These are phyloP conservation scores for Gymnocypris eckloni DNA, from an alignment of 2,797 vertebrate species.

Conservation along the genomic window DNA sequence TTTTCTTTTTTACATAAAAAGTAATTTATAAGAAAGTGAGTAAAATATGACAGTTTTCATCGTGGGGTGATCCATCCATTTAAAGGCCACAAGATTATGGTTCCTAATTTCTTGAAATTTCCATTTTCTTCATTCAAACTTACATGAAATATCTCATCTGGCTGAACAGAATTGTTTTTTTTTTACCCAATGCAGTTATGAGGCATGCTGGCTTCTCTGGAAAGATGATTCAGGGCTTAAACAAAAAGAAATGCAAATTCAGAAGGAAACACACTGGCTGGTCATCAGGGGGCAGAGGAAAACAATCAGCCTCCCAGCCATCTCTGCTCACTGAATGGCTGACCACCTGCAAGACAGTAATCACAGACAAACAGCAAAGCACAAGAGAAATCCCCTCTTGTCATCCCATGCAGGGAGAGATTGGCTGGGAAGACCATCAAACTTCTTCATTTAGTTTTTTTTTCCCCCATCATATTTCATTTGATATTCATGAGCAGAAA, in stretches of 20 bases:
- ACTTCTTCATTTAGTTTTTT: background rate
- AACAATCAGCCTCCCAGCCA: conserved; percentile 36
- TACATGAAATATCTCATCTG: conserved; percentile 8
- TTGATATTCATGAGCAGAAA: conserved; percentile 36
- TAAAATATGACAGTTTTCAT: background rate
- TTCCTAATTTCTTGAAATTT: too few relatives aligned
- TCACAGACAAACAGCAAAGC: conserved; percentile 37
- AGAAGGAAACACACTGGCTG: background rate
- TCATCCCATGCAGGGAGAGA: background rate
- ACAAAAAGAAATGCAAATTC: conserved; percentile 38
- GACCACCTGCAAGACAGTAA: conserved; percentile 45
- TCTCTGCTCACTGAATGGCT: conserved; percentile 20
- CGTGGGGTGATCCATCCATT: background rate
- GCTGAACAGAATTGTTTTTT: background rate
- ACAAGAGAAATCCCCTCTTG: conserved; percentile 8
- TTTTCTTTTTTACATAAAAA: background rate
- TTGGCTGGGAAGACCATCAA: background rate
- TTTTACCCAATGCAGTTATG: background rate
- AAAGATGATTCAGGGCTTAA: conserved; percentile 14
- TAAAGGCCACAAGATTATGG: background rate
- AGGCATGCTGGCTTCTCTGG: background rate
- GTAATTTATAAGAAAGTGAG: background rate
- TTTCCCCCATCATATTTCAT: background rate
- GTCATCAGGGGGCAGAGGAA: conserved; percentile 27
- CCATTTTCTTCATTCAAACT: background rate